A percentile compares a stretch with the other conserved stretches of the same genome.
Conservation (phyloP, 2,113 vertebrate genomes). For the Fregetta grallaria region DNA sequence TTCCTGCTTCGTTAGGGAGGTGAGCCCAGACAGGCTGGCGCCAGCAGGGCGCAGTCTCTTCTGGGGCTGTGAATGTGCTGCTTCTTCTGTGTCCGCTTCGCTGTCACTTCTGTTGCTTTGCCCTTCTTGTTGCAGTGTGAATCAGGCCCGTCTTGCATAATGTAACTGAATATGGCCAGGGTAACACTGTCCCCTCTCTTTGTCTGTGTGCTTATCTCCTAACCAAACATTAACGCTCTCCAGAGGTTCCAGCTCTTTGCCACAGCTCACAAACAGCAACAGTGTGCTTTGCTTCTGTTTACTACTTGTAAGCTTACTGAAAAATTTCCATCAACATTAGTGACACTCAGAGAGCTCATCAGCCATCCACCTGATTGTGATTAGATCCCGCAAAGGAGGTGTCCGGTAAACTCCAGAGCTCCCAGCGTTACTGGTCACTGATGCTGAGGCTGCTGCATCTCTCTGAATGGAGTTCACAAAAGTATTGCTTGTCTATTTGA, state of each 20-base stretch:
- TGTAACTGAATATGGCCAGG: background rate
- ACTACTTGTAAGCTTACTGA: background rate
- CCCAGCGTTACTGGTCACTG: background rate
- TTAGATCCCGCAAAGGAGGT: background rate
- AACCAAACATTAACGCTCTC: background rate
- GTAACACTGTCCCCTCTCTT: background rate
- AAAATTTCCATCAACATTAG: background rate
- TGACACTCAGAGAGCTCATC: background rate
- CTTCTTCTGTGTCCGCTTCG: background rate
- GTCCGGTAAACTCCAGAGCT: background rate
- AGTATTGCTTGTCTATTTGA: background rate
- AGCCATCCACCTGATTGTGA: background rate
- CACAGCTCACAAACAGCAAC: background rate
- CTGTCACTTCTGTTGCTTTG: background rate
- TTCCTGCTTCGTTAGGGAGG: background rate
- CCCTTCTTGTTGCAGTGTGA: background rate
- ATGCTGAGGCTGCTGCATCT: background rate
- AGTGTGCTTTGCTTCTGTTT: background rate
- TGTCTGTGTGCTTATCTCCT: background rate
- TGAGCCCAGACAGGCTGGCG: constrained; percentile 3
- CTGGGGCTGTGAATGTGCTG: background rate
- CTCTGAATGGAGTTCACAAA: background rate
- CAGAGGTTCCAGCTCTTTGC: background rate
- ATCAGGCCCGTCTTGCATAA: background rate
- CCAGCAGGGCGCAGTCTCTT: background rate